phyloP scores from a whole-genome alignment of 64 coral and sea anemone species.

The Catalaphyllia jardinei region DNA sequence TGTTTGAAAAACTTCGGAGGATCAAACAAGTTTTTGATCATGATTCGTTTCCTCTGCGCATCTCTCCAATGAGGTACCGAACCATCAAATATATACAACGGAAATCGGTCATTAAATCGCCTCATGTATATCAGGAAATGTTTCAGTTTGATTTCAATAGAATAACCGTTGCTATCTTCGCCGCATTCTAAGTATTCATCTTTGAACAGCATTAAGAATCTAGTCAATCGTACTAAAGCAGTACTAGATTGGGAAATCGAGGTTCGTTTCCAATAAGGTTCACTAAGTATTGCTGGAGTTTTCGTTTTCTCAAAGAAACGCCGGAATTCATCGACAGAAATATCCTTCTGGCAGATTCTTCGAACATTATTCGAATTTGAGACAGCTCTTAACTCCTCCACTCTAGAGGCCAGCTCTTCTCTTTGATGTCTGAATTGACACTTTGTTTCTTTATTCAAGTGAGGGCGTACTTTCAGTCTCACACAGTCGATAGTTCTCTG shows the following conservation, averaged over 20 bases:
- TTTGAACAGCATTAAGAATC: slow-evolving; percentile 3
- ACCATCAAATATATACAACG: slow-evolving; percentile 24
- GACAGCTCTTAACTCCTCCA: background rate
- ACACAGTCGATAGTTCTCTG: background rate
- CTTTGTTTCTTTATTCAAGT: background rate
- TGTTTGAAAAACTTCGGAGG: slow-evolving; percentile 24
- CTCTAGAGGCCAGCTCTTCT: background rate
- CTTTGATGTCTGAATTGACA: background rate
- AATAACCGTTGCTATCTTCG: slow-evolving; percentile 11
- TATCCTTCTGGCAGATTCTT: background rate
- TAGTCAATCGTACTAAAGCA: background rate
- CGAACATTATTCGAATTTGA: background rate
- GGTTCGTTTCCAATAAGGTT: background rate
- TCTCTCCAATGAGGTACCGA: slow-evolving; percentile 17
- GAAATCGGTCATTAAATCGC: slow-evolving; percentile 23
- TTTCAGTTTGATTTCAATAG: slow-evolving; percentile 29
- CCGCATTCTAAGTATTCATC: slow-evolving; percentile 2
- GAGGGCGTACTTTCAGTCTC: background rate
- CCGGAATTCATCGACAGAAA: slow-evolving; percentile 10
- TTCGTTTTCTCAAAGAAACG: background rate
- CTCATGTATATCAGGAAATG: slow-evolving; percentile 1
- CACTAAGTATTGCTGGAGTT: slow-evolving; percentile 7
- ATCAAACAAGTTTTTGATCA: background rate
- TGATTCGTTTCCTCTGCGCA: background rate
- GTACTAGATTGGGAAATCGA: background rate